These are phyloP conservation scores for Formicarius rufipectus DNA, from an alignment of 2,113 vertebrate species.

Conservation along the genomic window DNA sequence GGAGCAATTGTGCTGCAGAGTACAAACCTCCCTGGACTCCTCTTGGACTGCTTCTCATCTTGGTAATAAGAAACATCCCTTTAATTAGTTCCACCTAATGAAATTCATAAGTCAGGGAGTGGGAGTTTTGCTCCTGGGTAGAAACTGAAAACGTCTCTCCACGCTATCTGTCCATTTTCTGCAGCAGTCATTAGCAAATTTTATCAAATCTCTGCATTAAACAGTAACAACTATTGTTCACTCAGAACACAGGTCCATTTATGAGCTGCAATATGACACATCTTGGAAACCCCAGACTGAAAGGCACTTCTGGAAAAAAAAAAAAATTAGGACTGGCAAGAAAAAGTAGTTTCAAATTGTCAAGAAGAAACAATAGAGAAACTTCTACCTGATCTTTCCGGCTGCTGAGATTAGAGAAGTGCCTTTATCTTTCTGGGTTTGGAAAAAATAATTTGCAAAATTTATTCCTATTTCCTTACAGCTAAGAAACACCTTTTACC, in stretches of 20 bases:
- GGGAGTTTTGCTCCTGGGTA: slow-evolving; percentile 54
- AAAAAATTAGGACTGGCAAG: neutral
- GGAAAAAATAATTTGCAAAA: neutral
- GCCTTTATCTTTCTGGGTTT: neutral
- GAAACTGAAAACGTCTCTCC: slow-evolving; percentile 41
- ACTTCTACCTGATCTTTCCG: slow-evolving; percentile 1
- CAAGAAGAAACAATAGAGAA: slow-evolving; percentile 18
- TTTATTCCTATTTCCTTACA: neutral
- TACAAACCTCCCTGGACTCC: neutral
- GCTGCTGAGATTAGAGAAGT: neutral
- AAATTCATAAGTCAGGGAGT: slow-evolving; percentile 57
- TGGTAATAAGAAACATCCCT: slow-evolving; percentile 26
- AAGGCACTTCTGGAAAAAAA: slow-evolving; percentile 11
- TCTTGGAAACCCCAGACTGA: slow-evolving; percentile 37
- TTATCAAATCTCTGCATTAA: slow-evolving; percentile 56
- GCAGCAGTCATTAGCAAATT: slow-evolving; percentile 46
- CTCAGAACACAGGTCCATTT: slow-evolving; percentile 62
- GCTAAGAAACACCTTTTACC: neutral
- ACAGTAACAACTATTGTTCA: slow-evolving; percentile 65
- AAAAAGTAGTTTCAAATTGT: slow-evolving; percentile 33
- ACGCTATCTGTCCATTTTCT: slow-evolving; percentile 46
- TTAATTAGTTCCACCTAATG: slow-evolving; percentile 70
- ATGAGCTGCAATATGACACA: slow-evolving; percentile 61
- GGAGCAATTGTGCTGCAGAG: neutral
- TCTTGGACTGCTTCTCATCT: slow-evolving; percentile 39